phyloP scores from a whole-genome alignment of 2,113 vertebrate genomes.

The Caracal caracal region DNA sequence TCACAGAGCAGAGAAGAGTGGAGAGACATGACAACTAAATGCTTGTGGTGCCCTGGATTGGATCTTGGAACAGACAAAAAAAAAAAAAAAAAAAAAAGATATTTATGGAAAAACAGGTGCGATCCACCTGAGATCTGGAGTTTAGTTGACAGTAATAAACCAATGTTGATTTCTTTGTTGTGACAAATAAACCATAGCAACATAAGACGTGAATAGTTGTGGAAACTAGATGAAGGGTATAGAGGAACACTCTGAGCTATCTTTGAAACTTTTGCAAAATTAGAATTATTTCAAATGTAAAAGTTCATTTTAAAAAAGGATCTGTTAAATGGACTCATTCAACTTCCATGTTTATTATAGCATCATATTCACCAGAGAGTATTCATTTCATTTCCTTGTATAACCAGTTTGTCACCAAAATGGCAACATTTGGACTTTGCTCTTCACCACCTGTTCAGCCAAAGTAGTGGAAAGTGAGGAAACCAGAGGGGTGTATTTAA shows the following conservation, averaged over 20 bases:
- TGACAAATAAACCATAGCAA: not conserved
- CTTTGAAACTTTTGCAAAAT: not conserved
- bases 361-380: not conserved
- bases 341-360: not conserved
- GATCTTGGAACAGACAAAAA: not conserved
- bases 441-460: not conserved
- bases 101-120: not conserved
- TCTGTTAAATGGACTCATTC: not conserved
- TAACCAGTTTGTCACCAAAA: not conserved
- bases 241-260: not conserved
- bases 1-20: not conserved
- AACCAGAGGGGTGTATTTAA: not conserved
- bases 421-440: not conserved
- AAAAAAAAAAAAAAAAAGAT: not conserved
- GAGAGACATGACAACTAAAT: rapidly evolving
- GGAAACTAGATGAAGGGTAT: not conserved
- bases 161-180: not conserved
- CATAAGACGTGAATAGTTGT: not conserved
- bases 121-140: not conserved
- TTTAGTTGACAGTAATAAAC: not conserved
- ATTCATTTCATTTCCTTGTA: not conserved
- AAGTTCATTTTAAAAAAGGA: not conserved
- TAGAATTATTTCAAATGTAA: not conserved
- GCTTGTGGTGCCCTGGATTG: not conserved
- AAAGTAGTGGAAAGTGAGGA: not conserved